phyloP scores from a whole-genome alignment of 2,113 vertebrate genomes.

The Oceanodroma tethys region DNA sequence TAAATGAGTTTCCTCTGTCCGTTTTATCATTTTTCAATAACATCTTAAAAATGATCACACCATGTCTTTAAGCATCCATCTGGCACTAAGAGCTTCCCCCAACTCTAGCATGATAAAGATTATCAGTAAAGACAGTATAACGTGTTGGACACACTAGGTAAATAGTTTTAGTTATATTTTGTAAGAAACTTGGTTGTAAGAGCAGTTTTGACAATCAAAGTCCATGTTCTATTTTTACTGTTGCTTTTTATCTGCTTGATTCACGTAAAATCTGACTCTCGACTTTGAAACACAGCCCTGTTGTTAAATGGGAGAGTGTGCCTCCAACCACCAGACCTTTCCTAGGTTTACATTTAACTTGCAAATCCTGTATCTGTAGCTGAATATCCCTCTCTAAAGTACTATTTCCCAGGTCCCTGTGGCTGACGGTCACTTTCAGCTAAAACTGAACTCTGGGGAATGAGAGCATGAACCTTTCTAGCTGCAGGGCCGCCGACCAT shows the following conservation, averaged over 20 bases:
- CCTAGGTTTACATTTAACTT: neutral
- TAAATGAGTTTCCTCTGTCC: neutral
- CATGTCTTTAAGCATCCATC: neutral
- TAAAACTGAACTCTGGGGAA: neutral
- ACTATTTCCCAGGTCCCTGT: neutral
- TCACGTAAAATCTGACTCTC: neutral
- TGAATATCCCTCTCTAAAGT: neutral
- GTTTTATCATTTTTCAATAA: neutral
- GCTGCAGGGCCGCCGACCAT: neutral
- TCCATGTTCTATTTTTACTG: neutral
- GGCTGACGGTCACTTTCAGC: neutral
- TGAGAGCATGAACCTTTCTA: neutral
- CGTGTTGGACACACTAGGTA: neutral
- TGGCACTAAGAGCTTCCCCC: neutral
- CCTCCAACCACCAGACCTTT: neutral
- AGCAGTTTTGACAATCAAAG: neutral
- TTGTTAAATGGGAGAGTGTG: neutral
- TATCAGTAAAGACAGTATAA: neutral
- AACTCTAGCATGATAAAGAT: neutral
- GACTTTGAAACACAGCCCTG: neutral
- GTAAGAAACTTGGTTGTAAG: neutral
- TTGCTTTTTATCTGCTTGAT: neutral
- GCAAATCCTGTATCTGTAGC: neutral
- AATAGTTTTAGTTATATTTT: neutral
- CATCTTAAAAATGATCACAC: neutral